A percentile compares a stretch with the other conserved stretches of the same genome.
Evolutionary conservation across 1,140 invertebrate genomes (phyloP).

Genomic region (Drosophila virilis): DNA sequence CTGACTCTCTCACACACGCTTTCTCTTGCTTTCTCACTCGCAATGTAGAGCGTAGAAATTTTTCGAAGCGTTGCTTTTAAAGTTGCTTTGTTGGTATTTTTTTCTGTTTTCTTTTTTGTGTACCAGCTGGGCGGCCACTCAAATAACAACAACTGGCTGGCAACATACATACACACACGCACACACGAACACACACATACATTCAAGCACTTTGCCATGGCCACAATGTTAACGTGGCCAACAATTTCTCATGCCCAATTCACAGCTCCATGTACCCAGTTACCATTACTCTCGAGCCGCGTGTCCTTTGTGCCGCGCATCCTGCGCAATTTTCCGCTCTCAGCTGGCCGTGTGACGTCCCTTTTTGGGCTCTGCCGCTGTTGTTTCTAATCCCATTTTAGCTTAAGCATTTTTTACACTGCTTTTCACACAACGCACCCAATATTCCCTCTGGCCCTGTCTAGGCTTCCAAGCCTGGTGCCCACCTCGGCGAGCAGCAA

Average conservation of each 20-base stretch:
- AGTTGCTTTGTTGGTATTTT: constrained; percentile 17
- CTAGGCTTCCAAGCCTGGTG: constrained; percentile 26
- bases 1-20: neutral
- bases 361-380: constrained; percentile 42
- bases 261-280: constrained; percentile 8
- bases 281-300: constrained; percentile 1
- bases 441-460: constrained; percentile 43
- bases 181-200: constrained; percentile 16
- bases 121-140: constrained; percentile 74
- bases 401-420: constrained; percentile 76
- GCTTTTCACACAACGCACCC: constrained; percentile 57
- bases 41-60: constrained; percentile 8
- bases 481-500: constrained; percentile 15
- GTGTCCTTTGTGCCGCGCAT: constrained; percentile 7
- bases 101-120: constrained; percentile 15
- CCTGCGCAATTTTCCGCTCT: constrained; percentile 19
- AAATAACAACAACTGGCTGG: constrained; percentile 53
- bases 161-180: neutral
- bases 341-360: constrained; percentile 15
- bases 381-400: constrained; percentile 78
- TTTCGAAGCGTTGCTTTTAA: constrained; percentile 18
- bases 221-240: constrained; percentile 33
- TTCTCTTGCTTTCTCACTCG: neutral
- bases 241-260: constrained; percentile 32
- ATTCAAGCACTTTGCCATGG: constrained; percentile 52